These are phyloP conservation scores for Anoplolepis gracilipes DNA, from an alignment of 1,140 invertebrate genomes.

Conservation along the genomic window DNA sequence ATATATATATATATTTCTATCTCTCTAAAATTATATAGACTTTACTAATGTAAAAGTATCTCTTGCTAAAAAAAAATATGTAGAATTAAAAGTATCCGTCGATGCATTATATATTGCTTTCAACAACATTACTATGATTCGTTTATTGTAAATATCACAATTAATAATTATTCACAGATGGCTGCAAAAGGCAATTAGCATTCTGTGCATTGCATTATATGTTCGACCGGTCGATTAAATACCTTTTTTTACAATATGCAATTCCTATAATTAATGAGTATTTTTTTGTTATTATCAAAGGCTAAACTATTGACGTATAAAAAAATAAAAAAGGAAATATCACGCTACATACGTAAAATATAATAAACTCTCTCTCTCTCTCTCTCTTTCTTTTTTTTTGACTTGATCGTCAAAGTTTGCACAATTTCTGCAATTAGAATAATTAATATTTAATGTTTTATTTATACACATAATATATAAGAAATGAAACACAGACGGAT, in stretches of 20 bases:
- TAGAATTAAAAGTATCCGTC: background rate
- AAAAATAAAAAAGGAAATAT: constrained; percentile 53
- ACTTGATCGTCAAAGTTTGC: constrained; percentile 52
- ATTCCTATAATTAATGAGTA: too few relatives aligned
- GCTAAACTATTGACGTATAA: constrained; percentile 4
- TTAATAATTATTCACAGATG: background rate
- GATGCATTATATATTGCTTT: background rate
- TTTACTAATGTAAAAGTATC: background rate
- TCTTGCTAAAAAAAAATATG: background rate
- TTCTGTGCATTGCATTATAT: background rate
- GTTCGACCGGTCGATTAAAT: background rate
- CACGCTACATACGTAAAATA: constrained; percentile 20
- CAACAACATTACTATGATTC: background rate
- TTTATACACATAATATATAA: constrained; percentile 53
- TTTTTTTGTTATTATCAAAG: constrained; percentile 61
- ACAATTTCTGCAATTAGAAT: constrained; percentile 46
- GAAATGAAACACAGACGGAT: constrained; percentile 39
- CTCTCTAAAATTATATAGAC: background rate
- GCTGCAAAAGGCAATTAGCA: constrained; percentile 4
- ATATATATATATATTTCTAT: background rate
- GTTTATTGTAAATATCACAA: constrained; percentile 12
- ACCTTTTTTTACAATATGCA: too few relatives aligned
- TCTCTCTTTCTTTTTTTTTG: background rate
- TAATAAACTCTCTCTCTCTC: constrained; percentile 44
- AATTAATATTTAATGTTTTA: constrained; percentile 59